phyloP scores from a whole-genome alignment of 23 tunicate species.

The Pegea sp. region DNA sequence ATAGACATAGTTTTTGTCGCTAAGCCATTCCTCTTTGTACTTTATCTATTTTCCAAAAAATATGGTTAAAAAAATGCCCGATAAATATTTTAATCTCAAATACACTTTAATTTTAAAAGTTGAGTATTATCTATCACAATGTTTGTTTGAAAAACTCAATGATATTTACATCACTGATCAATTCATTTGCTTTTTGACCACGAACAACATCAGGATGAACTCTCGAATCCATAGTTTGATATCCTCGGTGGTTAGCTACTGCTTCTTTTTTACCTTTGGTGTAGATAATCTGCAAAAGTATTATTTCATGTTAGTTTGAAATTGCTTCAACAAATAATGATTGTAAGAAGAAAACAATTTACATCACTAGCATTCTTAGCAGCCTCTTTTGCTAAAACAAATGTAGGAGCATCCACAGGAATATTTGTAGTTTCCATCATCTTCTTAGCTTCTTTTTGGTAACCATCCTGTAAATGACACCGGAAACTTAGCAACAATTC shows the following conservation, averaged over 20 bases:
- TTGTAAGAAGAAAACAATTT: constrained; percentile 5
- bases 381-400: constrained; percentile 51
- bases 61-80: neutral
- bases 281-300: constrained; percentile 36
- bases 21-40: constrained; percentile 97
- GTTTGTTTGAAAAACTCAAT: neutral
- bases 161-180: constrained; percentile 38
- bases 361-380: constrained; percentile 90
- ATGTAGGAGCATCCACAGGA: constrained; percentile 83
- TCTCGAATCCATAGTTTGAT: constrained; percentile 84
- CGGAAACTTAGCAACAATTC: no score
- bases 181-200: constrained; percentile 84
- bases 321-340: neutral
- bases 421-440: constrained; percentile 61
- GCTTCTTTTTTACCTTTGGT: constrained; percentile 55
- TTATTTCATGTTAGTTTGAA: neutral
- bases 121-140: no score
- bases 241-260: constrained; percentile 75
- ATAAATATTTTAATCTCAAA: neutral
- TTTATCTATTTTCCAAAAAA: constrained; percentile 22
- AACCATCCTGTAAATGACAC: constrained; percentile 40
- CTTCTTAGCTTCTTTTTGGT: constrained; percentile 67
- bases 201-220: constrained; percentile 91
- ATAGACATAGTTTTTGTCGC: constrained; percentile 65
- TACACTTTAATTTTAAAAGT: neutral